Conservation (phyloP, 2,888 invertebrate species). For the Pollenia labialis region DNA sequence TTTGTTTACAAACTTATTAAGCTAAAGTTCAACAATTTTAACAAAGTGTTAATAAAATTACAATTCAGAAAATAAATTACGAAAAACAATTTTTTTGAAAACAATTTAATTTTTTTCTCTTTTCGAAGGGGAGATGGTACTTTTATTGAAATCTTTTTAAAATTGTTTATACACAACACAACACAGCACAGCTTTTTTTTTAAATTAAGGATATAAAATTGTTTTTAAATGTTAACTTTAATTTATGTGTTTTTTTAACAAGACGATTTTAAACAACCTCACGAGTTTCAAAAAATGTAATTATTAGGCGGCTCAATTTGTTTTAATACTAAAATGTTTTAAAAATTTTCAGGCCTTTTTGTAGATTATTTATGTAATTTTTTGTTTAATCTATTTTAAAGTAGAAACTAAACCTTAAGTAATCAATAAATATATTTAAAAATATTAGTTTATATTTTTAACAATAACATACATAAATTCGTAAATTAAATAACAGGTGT, state of each 20-base stretch:
- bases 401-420: slow-evolving; percentile 40
- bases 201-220: slow-evolving; percentile 19
- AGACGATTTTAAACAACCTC: neutral
- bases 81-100: slow-evolving; percentile 37
- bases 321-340: slow-evolving; percentile 54
- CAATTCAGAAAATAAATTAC: slow-evolving; percentile 54
- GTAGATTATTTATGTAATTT: slow-evolving; percentile 72
- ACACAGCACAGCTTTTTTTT: neutral
- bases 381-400: slow-evolving; percentile 37
- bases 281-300: slow-evolving; percentile 2
- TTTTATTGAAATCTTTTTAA: neutral
- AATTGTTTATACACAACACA: neutral
- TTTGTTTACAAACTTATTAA: slow-evolving; percentile 54
- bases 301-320: slow-evolving; percentile 52
- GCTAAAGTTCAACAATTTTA: slow-evolving; percentile 60
- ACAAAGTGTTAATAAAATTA: slow-evolving; percentile 59
- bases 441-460: slow-evolving; percentile 73
- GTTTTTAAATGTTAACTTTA: neutral
- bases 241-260: slow-evolving; percentile 12
- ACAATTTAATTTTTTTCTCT: slow-evolving; percentile 27
- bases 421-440: slow-evolving; percentile 65
- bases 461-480: slow-evolving; percentile 32
- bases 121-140: slow-evolving; percentile 8
- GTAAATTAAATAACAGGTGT: slow-evolving; percentile 59
- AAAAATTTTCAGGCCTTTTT: slow-evolving; percentile 73